Conservation (phyloP, 2,888 invertebrate genomes). For the Morpho achilles region DNA sequence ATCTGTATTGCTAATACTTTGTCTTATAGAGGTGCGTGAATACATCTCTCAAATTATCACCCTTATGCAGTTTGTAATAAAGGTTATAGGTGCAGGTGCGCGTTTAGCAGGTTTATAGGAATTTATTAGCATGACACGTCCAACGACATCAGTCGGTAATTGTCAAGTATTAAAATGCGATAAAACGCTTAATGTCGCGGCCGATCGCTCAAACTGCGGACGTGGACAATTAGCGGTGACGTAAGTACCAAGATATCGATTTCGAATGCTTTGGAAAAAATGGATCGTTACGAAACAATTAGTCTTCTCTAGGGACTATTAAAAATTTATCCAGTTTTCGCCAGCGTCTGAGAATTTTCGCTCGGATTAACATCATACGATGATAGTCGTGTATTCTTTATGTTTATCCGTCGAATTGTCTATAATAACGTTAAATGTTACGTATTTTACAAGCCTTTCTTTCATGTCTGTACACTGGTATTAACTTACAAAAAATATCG, state of each 20-base stretch:
- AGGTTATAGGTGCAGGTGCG: conserved; percentile 11
- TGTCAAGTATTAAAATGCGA: conserved; percentile 51
- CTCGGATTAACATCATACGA: neutral
- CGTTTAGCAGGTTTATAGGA: conserved; percentile 16
- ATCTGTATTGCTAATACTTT: conserved; percentile 8
- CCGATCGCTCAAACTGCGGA: conserved; percentile 47
- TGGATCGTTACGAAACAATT: conserved; percentile 7
- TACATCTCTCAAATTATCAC: neutral
- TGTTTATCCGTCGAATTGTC: too few relatives aligned
- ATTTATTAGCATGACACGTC: conserved; percentile 26
- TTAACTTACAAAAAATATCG: too few relatives aligned
- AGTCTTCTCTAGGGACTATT: too few relatives aligned
- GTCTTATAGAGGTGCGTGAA: conserved; percentile 6
- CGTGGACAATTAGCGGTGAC: conserved; percentile 46
- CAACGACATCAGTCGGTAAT: conserved; percentile 42
- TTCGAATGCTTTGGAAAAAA: conserved; percentile 15
- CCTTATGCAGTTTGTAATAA: conserved; percentile 14
- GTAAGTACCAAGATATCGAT: conserved; percentile 26
- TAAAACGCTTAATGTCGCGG: conserved; percentile 51
- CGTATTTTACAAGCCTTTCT: too few relatives aligned
- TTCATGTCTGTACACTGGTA: too few relatives aligned
- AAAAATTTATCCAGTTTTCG: too few relatives aligned
- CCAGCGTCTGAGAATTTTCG: too few relatives aligned
- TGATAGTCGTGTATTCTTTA: neutral
- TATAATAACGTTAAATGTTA: too few relatives aligned